A percentile compares a stretch with the other conserved stretches of the same genome.
Evolutionary conservation across 2,113 vertebrate species (phyloP).

Genomic region (Neogobius melanostomus): DNA sequence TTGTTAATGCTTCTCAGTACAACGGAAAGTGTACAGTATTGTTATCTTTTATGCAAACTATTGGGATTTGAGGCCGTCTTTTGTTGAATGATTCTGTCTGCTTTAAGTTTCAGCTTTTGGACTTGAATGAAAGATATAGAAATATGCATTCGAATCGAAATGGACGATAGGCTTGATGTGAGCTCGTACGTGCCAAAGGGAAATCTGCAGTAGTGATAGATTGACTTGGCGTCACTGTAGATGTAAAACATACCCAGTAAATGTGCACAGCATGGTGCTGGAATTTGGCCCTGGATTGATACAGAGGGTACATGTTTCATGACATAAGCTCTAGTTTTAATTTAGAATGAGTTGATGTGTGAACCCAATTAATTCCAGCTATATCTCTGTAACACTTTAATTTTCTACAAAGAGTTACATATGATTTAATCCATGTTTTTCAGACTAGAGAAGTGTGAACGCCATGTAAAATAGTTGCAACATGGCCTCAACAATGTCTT

Average conservation of each 20-base stretch:
- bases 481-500: too few species aligned
- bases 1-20: background rate
- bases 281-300: too few species aligned
- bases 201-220: background rate
- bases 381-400: too few species aligned
- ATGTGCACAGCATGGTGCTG: background rate
- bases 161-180: background rate
- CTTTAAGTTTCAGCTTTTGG: background rate
- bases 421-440: too few species aligned
- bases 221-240: background rate
- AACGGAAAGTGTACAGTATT: constrained; percentile 1
- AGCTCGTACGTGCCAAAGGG: background rate
- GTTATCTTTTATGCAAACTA: background rate
- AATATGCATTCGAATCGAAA: background rate
- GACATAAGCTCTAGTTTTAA: background rate
- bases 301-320: background rate
- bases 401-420: too few species aligned
- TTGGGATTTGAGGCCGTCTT: background rate
- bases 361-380: background rate
- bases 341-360: background rate
- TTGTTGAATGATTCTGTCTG: background rate
- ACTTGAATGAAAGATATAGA: background rate
- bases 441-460: too few species aligned
- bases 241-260: background rate
- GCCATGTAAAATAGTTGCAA: too few species aligned